These are phyloP conservation scores for Tympanoctomys barrerae DNA, from an alignment of 2,797 vertebrate genomes.

Conservation along the genomic window DNA sequence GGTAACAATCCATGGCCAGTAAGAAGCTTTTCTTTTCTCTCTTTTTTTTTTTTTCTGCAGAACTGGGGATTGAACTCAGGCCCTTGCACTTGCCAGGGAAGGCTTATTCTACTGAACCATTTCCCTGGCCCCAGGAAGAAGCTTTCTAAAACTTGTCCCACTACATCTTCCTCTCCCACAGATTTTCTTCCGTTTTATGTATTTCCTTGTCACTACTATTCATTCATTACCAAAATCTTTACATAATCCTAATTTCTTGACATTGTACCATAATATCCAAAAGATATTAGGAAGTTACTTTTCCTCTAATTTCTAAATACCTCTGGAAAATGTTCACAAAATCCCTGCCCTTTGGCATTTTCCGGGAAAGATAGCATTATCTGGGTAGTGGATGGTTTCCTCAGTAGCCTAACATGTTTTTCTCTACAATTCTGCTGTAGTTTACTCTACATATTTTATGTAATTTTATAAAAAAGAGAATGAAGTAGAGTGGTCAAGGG, in stretches of 20 bases:
- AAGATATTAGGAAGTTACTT: not conserved
- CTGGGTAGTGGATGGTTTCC: not conserved
- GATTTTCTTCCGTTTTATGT: not conserved
- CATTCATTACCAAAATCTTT: not conserved
- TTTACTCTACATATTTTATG: not conserved
- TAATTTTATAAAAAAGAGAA: not conserved
- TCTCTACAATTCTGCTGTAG: not conserved
- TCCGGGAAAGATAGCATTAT: not conserved
- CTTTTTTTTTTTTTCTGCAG: too few species aligned
- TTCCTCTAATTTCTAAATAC: not conserved
- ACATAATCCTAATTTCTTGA: not conserved
- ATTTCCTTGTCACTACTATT: not conserved
- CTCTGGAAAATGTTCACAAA: not conserved
- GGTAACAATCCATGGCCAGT: not conserved
- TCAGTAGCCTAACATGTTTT: not conserved
- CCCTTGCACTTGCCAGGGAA: too few species aligned
- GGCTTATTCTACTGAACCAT: too few species aligned
- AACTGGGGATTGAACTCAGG: too few species aligned
- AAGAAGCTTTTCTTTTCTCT: too few species aligned
- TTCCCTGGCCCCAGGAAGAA: not conserved
- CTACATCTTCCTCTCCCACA: not conserved
- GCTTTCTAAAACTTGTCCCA: not conserved
- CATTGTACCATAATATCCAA: not conserved
- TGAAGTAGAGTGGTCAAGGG: not conserved
- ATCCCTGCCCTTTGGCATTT: not conserved